phyloP scores from a whole-genome alignment of 1,140 invertebrate species.

The Euwallacea fornicatus region DNA sequence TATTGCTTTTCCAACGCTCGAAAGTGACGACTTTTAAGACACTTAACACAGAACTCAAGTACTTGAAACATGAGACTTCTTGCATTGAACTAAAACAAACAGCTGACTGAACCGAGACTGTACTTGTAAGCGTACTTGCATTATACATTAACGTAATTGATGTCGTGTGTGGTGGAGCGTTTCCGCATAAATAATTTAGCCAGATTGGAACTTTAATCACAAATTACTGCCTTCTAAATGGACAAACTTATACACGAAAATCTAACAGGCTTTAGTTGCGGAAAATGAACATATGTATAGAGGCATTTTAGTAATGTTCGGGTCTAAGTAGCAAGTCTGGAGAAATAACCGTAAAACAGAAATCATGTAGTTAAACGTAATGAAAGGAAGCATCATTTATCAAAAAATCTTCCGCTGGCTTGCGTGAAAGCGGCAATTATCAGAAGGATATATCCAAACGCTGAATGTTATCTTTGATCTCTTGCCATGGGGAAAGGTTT shows the following conservation, averaged over 20 bases:
- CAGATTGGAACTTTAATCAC: not conserved
- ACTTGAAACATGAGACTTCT: too few species aligned
- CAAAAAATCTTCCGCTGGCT: not conserved
- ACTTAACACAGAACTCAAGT: too few species aligned
- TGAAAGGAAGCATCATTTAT: not conserved
- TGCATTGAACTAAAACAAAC: too few species aligned
- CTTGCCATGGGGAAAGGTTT: not conserved
- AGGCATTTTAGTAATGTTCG: not conserved
- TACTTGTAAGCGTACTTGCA: not conserved
- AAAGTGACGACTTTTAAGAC: too few species aligned
- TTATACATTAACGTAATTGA: too few species aligned
- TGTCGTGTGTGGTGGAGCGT: too few species aligned
- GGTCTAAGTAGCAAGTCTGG: not conserved
- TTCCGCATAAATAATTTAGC: too few species aligned
- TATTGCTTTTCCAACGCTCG: too few species aligned
- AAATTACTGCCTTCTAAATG: slow-evolving; percentile 1
- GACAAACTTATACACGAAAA: not conserved
- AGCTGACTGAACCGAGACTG: not conserved
- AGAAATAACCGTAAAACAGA: too few species aligned
- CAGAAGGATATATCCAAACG: slow-evolving; percentile 1
- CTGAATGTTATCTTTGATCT: not conserved
- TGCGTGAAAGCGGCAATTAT: slow-evolving; percentile 1
- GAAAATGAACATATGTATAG: not conserved
- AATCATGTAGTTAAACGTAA: not conserved
- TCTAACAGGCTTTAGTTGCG: not conserved